These are phyloP conservation scores for Centropristis striata DNA, from an alignment of 2,113 vertebrate genomes.

Conservation along the genomic window DNA sequence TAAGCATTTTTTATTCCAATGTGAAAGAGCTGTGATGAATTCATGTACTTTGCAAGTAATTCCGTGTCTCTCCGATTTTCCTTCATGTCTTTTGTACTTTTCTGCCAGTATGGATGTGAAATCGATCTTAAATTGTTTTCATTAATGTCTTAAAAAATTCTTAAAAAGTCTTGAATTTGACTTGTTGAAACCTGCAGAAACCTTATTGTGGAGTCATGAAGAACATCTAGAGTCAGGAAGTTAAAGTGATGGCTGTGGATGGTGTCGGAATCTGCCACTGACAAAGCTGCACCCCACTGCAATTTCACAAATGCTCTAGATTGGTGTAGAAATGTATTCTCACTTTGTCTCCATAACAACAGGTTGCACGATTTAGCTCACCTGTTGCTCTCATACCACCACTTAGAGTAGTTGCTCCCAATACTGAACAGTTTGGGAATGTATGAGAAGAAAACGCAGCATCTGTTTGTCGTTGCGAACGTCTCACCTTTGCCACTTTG, in stretches of 20 bases:
- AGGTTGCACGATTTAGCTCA: slow-evolving; percentile 12
- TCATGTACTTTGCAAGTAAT: no score
- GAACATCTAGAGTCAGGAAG: not conserved
- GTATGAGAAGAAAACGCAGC: not conserved
- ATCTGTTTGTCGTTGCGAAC: not conserved
- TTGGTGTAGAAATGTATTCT: slow-evolving; percentile 9
- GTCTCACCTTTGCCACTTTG: not conserved
- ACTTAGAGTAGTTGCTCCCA: not conserved
- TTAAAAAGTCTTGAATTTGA: no score
- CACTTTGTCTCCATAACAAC: slow-evolving; percentile 50
- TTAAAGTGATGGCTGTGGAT: not conserved
- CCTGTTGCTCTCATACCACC: slow-evolving; percentile 15
- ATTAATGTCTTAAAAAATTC: no score
- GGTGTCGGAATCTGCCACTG: not conserved
- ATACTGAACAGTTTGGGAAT: not conserved
- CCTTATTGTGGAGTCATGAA: not conserved
- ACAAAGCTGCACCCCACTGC: not conserved
- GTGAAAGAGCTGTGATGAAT: no score
- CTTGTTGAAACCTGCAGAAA: no score
- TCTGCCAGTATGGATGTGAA: no score
- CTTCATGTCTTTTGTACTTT: no score
- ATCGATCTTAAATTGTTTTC: no score
- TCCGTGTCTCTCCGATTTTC: no score
- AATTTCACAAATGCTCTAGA: not conserved
- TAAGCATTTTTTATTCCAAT: no score